Conservation (phyloP, 2,113 vertebrate species). For the Psittacula cyanocephala region DNA sequence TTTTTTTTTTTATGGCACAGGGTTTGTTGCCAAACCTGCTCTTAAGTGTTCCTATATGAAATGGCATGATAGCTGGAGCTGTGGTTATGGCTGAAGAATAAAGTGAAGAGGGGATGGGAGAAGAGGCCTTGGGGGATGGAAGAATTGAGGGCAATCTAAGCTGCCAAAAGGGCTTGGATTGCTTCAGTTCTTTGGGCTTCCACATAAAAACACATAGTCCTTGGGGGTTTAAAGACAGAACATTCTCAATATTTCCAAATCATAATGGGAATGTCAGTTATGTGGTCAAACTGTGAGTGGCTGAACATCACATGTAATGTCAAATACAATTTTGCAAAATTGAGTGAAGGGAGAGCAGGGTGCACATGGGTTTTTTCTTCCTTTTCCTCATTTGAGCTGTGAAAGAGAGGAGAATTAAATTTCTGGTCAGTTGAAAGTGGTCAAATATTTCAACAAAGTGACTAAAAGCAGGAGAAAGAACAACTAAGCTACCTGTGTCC, state of each 20-base stretch:
- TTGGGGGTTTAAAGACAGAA: constrained; percentile 8
- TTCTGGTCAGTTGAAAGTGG: not conserved
- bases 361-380: not conserved
- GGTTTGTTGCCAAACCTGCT: not conserved
- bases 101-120: not conserved
- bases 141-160: not conserved
- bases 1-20: not conserved
- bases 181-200: not conserved
- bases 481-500: not conserved
- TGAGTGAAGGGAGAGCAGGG: not conserved
- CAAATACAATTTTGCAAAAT: not conserved
- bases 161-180: not conserved
- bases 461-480: not conserved
- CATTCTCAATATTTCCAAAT: constrained; percentile 19
- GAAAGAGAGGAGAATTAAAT: not conserved
- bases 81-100: not conserved
- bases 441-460: not conserved
- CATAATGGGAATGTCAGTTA: not conserved
- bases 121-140: not conserved
- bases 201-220: not conserved
- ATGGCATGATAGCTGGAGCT: not conserved
- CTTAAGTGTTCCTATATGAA: not conserved
- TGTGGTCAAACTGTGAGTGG: not conserved
- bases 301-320: not conserved
- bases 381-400: not conserved